A percentile compares a stretch with the other conserved stretches of the same genome.
phyloP scores from a whole-genome alignment of 2,888 invertebrate genomes.

The Himalopsyche japonica region DNA sequence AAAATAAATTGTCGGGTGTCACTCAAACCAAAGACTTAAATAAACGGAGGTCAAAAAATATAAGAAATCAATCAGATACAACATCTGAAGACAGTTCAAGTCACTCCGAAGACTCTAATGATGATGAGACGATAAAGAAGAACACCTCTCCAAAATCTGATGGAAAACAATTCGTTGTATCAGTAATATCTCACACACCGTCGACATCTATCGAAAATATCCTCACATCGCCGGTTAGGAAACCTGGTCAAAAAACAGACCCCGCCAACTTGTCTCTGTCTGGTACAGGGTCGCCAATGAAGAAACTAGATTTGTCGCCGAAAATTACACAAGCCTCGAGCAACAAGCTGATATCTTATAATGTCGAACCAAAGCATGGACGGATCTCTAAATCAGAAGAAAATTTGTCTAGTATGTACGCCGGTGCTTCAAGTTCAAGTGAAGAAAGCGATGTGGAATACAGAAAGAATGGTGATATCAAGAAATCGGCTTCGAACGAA shows the following conservation, averaged over 20 bases:
- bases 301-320: not conserved
- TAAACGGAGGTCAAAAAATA: no score
- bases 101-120: slow-evolving; percentile 28
- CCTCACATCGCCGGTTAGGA: slow-evolving; percentile 52
- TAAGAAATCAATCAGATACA: not conserved
- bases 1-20: not conserved
- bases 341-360: not conserved
- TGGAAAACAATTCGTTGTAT: slow-evolving; percentile 23
- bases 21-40: no score
- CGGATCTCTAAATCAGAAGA: slow-evolving; percentile 30
- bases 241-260: slow-evolving; percentile 42
- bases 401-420: slow-evolving; percentile 28
- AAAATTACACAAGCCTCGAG: not conserved
- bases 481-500: slow-evolving; percentile 47
- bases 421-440: slow-evolving; percentile 17
- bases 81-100: slow-evolving; percentile 3
- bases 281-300: slow-evolving; percentile 3
- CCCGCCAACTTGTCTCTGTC: slow-evolving; percentile 4
- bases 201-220: slow-evolving; percentile 50
- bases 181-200: slow-evolving; percentile 10
- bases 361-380: not conserved
- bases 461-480: slow-evolving; percentile 40
- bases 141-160: slow-evolving; percentile 9
- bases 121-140: not conserved
- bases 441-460: slow-evolving; percentile 20